phyloP scores from a whole-genome alignment of 2,888 invertebrate species.

The Drosophila peninsularis region DNA sequence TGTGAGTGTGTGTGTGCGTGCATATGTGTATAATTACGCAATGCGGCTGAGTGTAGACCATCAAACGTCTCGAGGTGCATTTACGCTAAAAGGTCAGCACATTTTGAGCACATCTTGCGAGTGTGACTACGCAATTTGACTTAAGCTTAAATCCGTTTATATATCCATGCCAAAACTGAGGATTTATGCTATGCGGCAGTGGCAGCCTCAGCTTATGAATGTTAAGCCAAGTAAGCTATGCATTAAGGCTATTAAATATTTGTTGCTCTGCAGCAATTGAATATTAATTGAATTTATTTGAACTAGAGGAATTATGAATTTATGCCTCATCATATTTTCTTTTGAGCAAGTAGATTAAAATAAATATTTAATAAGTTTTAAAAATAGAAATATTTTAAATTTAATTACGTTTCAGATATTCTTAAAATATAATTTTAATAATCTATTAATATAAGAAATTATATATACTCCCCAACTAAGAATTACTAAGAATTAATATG shows the following conservation, averaged over 20 bases:
- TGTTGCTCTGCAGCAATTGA: not conserved
- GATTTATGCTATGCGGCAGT: not conserved
- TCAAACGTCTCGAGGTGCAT: conserved; percentile 13
- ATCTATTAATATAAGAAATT: too few relatives aligned
- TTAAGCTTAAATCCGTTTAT: not conserved
- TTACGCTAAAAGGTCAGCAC: conserved; percentile 11
- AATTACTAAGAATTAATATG: too few relatives aligned
- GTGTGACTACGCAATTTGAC: conserved; percentile 10
- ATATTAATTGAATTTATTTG: not conserved
- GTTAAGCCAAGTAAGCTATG: not conserved
- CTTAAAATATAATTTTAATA: too few relatives aligned
- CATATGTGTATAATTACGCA: conserved; percentile 15
- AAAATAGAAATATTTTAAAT: too few relatives aligned
- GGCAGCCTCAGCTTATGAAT: not conserved
- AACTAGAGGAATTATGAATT: not conserved
- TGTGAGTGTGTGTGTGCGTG: conserved; percentile 15
- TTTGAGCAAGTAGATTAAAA: too few relatives aligned
- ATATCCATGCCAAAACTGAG: not conserved
- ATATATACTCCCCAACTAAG: too few relatives aligned
- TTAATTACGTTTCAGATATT: too few relatives aligned
- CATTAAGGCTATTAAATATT: not conserved
- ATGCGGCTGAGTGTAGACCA: conserved; percentile 4
- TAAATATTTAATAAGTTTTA: too few relatives aligned
- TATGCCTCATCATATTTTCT: not conserved
- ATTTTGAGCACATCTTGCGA: conserved; percentile 10